A percentile compares a stretch with the other conserved stretches of the same genome.
phyloP scores from a whole-genome alignment of 2,888 invertebrate species.

The Disparrhopalites patrizii region DNA sequence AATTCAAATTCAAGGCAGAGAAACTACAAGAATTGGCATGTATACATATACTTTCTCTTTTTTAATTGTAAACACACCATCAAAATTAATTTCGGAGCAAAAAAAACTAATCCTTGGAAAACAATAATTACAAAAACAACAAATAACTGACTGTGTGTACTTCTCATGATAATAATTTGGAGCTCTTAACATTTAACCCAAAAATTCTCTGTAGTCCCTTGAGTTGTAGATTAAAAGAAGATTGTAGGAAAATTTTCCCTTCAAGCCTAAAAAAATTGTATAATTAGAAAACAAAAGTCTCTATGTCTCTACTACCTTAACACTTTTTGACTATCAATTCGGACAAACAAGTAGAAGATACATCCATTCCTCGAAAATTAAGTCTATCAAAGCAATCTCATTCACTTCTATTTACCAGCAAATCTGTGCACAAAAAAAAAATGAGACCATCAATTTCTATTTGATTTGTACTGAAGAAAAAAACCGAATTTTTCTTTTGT shows the following conservation, averaged over 20 bases:
- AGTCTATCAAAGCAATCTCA: not conserved
- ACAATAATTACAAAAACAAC: not conserved
- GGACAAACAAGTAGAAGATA: not conserved
- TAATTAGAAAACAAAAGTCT: not conserved
- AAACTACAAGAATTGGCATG: too few species aligned
- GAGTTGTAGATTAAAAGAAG: too few species aligned
- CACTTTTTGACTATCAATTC: not conserved
- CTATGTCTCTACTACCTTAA: not conserved
- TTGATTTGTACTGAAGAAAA: not conserved
- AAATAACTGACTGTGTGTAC: constrained; percentile 8
- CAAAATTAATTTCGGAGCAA: too few species aligned
- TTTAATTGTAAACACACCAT: too few species aligned
- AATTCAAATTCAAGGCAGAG: too few species aligned
- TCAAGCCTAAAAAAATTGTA: not conserved
- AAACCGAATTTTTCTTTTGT: not conserved
- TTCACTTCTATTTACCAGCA: not conserved
- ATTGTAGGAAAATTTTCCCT: too few species aligned
- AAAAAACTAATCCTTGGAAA: too few species aligned
- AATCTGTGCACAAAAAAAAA: too few species aligned
- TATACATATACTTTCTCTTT: too few species aligned
- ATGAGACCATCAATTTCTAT: not conserved
- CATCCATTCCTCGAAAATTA: too few species aligned
- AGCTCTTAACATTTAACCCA: too few species aligned
- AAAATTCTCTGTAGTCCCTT: too few species aligned
- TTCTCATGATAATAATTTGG: constrained; percentile 25